Evolutionary conservation across 2,888 invertebrate genomes (phyloP).

Genomic region (Noctua pronuba): DNA sequence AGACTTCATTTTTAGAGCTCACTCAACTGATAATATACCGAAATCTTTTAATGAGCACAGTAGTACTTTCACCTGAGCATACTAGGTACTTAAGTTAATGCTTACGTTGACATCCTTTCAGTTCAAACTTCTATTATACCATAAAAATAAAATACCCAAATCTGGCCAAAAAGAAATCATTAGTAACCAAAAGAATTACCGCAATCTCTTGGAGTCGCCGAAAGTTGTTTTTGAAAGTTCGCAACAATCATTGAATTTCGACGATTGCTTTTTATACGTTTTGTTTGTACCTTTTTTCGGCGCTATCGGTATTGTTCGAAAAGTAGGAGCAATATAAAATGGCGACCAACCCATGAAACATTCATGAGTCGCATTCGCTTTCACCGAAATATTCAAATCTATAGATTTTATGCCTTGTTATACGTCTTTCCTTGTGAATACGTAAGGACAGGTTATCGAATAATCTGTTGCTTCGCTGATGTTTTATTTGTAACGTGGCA

Average conservation of each 20-base stretch:
- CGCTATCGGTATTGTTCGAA: conserved; percentile 65
- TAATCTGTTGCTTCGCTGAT: conserved; percentile 51
- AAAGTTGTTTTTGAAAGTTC: conserved; percentile 46
- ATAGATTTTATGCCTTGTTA: conserved; percentile 63
- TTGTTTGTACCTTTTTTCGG: conserved; percentile 54
- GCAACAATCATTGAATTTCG: conserved; percentile 51
- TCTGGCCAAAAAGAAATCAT: conserved; percentile 1
- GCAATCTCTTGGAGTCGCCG: conserved; percentile 18
- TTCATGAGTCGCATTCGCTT: conserved; percentile 75
- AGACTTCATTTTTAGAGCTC: neutral
- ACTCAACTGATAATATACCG: neutral
- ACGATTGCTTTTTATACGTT: conserved; percentile 54
- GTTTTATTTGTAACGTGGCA: conserved; percentile 1
- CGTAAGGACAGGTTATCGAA: conserved; percentile 34
- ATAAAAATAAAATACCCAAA: conserved; percentile 25
- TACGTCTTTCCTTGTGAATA: conserved; percentile 49
- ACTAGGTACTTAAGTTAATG: conserved; percentile 17
- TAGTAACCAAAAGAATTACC: conserved; percentile 18
- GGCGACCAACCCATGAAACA: conserved; percentile 76
- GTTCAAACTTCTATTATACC: conserved; percentile 26
- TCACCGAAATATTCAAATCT: conserved; percentile 68
- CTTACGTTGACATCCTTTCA: neutral
- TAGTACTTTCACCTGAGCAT: conserved; percentile 9
- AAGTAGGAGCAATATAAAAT: conserved; percentile 73
- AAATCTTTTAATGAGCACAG: neutral